Evolutionary conservation across 2,797 vertebrate genomes (phyloP), one percentile per base, ranked within the genome.

Genomic region (Octomys mimax): DNA sequence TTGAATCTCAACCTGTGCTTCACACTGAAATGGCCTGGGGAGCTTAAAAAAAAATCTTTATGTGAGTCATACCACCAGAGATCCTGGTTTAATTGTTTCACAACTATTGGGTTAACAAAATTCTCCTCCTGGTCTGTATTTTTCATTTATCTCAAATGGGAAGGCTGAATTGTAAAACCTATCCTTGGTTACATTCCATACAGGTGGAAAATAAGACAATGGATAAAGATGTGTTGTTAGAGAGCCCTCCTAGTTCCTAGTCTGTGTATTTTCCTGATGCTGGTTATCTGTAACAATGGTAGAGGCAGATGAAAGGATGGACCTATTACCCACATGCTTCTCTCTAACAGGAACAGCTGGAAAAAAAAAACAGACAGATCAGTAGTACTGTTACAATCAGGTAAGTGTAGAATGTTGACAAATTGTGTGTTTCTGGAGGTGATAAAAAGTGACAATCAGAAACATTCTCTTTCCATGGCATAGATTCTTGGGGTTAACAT

Each of bases 281-380:
- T 94, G 95, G 94, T 96, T 78, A 91, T 92, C 66, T 57, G 77
- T 77, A 96, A 97, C 93, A 89, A 92, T 93, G 89, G 42, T 82
- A 8, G 91, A 92, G 91, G 88, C 42, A 81, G 68, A 78, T 83
- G 73, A 66, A 31, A 36, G 93, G 90, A 77, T 52, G 18, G 70
- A 57, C 59, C 66, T 88, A 59, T 61, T 88, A 26, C 75, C 81
- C 66, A 61, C 24, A 61, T 26, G 16, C 2, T 77, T n/a, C 1
- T 85, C 80, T 94, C 89, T 73, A 87, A 88, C 2, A 0, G 81
- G 61, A 96, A 81, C 92, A 95, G 49, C 77, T 95, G 66, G 82
- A 77, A 57, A 1, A 24, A 0, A 24, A 89, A 78, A 68, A 12
- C 66, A 59, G 64, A 33, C 61, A 93, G 24, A 57, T 61, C 42